Base-by-base conservation (phyloP, 2,113 vertebrate genomes). In the Corythaixoides concolor region DNA sequence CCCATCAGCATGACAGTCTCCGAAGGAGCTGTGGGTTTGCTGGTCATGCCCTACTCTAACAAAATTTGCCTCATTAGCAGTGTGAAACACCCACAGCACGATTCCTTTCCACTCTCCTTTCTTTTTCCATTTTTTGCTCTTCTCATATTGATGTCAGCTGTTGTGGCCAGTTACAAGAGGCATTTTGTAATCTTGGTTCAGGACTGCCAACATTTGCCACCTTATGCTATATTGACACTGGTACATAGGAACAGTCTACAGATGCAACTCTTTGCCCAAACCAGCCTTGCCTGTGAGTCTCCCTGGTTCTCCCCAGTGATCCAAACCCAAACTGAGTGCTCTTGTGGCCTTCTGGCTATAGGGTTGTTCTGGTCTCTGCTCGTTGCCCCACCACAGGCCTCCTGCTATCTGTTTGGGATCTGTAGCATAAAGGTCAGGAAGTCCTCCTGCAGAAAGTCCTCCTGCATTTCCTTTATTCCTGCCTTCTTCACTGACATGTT, bases 351-450 rank as follows among this genome's bases (percentile, higher is more conserved):
- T 53, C 41, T 69, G 27, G 52, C 20, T 45, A 55, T 8, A 62
- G 15, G 17, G 8, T 12, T 60, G 7, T 59, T 79, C 70, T 73
- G n/a, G 7, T 60, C 17, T 69, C 35, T 79, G 30, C 27, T 85
- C 0, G 3, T 7, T 22, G 14, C 1, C 7, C 21, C 24, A 18
- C 6, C 63, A 7, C 16, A 8, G 39, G 32, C 37, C 9, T 74
- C 21, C n/a, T 86, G 49, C n/a, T 90, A 17, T 5, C 4, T 35
- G 7, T 66, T 12, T 77, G 26, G 59, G n/a, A 84, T 27, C 37
- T 41, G 15, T 0, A 73, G 28, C 33, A 86, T 19, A 32, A 83
- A 28, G 27, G 45, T 41, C 15, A 66, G 52, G 11, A 90, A 77
- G 47, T 64, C 5, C 22, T 81, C 28, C 35, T 67, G 39, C 6